These are phyloP conservation scores for Neoseiulus cucumeris DNA, from an alignment of 1,140 invertebrate genomes.

Conservation along the genomic window DNA sequence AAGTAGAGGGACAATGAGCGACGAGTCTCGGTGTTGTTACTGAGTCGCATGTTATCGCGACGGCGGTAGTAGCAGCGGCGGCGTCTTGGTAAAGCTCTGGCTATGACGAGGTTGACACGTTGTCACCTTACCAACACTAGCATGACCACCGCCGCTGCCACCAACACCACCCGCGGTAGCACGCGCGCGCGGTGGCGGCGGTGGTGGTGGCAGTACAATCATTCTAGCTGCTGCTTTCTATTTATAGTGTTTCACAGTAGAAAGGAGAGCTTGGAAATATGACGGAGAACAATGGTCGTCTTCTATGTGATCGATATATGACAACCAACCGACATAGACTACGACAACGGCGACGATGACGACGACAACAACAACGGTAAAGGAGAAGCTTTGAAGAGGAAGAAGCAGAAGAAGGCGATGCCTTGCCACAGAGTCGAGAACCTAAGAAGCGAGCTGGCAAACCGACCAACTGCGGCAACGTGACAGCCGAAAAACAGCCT, in stretches of 20 bases:
- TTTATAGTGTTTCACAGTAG: too few species aligned
- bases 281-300: neutral
- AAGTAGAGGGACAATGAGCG: too few species aligned
- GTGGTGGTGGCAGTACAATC: too few species aligned
- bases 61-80: too few species aligned
- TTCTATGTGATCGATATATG: slow-evolving; percentile 11
- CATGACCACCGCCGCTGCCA: neutral
- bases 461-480: too few species aligned
- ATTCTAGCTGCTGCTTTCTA: too few species aligned
- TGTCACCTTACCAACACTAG: neutral
- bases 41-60: too few species aligned
- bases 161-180: neutral
- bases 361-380: neutral
- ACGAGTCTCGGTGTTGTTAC: too few species aligned
- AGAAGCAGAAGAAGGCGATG: too few species aligned
- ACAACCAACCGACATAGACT: neutral
- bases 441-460: too few species aligned
- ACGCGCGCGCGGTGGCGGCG: neutral
- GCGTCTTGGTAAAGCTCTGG: neutral
- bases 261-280: neutral
- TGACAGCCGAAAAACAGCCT: too few species aligned
- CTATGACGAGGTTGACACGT: slow-evolving; percentile 9
- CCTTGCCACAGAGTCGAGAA: too few species aligned
- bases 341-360: neutral
- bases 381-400: neutral